Conservation (phyloP, 2,113 vertebrate species). For the Burhinus bistriatus region DNA sequence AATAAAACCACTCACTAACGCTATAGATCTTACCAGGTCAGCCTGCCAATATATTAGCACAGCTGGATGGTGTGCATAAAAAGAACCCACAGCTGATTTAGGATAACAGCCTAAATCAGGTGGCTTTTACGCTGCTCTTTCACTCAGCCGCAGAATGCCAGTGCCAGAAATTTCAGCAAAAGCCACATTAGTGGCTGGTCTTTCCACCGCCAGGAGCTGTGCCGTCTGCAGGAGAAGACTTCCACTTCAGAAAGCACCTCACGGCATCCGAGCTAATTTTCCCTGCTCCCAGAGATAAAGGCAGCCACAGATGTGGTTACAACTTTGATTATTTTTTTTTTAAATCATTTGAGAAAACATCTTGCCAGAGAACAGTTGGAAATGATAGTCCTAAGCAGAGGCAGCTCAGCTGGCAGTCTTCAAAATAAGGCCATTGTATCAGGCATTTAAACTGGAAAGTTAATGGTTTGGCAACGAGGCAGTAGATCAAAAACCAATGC, state of each 20-base stretch:
- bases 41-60: constrained; percentile 18
- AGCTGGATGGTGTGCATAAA: constrained; percentile 51
- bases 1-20: constrained; percentile 41
- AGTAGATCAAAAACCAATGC: neutral
- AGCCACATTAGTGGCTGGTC: constrained; percentile 21
- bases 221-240: neutral
- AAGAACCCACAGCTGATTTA: constrained; percentile 4
- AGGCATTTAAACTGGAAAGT: constrained; percentile 1
- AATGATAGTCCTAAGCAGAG: neutral
- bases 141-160: neutral
- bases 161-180: neutral
- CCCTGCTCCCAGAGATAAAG: neutral
- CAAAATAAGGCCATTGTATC: constrained; percentile 8
- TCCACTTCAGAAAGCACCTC: constrained; percentile 18
- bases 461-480: neutral
- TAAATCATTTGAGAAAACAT: constrained; percentile 15
- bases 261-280: neutral
- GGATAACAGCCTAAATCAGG: neutral
- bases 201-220: neutral
- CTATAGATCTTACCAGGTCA: constrained; percentile 40
- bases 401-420: constrained; percentile 17
- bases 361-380: constrained; percentile 33
- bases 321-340: constrained; percentile 39
- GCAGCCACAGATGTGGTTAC: constrained; percentile 8
- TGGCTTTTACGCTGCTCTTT: constrained; percentile 19